Conservation (phyloP, 2,888 invertebrate species). For the Polyploca ridens region DNA sequence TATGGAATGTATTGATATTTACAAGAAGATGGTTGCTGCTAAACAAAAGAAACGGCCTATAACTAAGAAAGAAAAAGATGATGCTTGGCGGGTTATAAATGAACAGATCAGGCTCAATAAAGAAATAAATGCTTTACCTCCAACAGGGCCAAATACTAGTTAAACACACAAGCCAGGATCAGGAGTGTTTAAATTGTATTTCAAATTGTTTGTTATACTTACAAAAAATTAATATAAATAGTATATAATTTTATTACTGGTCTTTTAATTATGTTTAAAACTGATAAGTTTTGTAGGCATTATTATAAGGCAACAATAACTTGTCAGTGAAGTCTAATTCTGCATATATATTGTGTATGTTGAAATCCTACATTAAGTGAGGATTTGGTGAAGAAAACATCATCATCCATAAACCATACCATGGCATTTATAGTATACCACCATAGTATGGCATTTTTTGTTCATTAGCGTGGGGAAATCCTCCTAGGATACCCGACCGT, state of each 20-base stretch:
- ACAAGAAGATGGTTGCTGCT: constrained; percentile 91
- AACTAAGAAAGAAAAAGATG: constrained; percentile 91
- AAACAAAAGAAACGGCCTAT: constrained; percentile 93
- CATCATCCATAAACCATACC: too few species aligned
- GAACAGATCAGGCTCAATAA: constrained; percentile 86
- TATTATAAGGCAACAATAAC: too few species aligned
- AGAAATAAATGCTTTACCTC: constrained; percentile 78
- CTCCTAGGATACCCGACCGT: too few species aligned
- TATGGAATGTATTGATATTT: constrained; percentile 92
- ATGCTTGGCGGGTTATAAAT: constrained; percentile 89
- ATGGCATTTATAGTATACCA: too few species aligned
- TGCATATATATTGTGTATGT: too few species aligned
- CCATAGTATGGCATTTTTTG: too few species aligned
- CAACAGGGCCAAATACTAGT: constrained; percentile 78
- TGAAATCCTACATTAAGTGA: too few species aligned
- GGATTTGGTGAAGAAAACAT: too few species aligned
- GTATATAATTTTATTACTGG: not conserved
- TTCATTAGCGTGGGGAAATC: too few species aligned
- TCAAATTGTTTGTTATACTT: not conserved
- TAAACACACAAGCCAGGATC: constrained; percentile 37
- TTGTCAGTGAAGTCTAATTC: too few species aligned
- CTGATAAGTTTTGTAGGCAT: too few species aligned
- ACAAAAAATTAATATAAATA: not conserved
- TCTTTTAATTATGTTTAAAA: not conserved
- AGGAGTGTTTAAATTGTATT: not conserved